Conservation (phyloP, 2,888 invertebrate species). For the Philaethria dido region DNA sequence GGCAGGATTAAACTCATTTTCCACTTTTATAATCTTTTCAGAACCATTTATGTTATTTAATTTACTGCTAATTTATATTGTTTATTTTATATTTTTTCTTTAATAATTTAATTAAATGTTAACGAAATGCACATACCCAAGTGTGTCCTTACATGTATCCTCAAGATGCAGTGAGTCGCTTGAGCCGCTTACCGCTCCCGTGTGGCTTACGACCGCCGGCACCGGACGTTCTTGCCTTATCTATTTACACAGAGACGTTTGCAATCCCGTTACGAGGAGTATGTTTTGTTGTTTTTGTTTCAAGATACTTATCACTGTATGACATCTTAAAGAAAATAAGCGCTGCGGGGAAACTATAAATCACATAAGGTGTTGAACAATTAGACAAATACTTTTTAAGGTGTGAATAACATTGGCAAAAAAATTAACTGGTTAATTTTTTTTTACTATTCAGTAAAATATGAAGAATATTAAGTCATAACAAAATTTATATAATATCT, state of each 20-base stretch:
- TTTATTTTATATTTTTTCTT: not conserved
- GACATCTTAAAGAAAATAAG: conserved; percentile 7
- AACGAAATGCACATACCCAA: not conserved
- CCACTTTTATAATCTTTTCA: not conserved
- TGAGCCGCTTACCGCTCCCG: conserved; percentile 68
- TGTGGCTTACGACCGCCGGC: conserved; percentile 55
- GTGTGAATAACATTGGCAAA: too few species aligned
- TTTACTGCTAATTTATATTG: not conserved
- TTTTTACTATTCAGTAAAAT: not conserved
- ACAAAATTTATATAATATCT: not conserved
- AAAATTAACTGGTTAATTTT: too few species aligned
- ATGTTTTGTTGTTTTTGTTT: conserved; percentile 34
- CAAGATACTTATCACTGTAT: conserved; percentile 22
- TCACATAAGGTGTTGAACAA: not conserved
- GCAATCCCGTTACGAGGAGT: conserved; percentile 34
- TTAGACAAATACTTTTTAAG: too few species aligned
- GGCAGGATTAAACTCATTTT: conserved; percentile 2
- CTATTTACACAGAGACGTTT: conserved; percentile 65
- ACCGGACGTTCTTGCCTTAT: conserved; percentile 55
- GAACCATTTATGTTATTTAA: not conserved
- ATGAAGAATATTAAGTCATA: not conserved
- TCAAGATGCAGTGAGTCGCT: conserved; percentile 46
- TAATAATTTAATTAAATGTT: not conserved
- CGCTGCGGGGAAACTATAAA: not conserved
- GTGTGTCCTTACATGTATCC: conserved; percentile 19